Percentiles rank a stretch among this genome's conserved stretches.
These are phyloP conservation scores for Diarsia mendica DNA, from an alignment of 2,888 invertebrate genomes.

Conservation along the genomic window DNA sequence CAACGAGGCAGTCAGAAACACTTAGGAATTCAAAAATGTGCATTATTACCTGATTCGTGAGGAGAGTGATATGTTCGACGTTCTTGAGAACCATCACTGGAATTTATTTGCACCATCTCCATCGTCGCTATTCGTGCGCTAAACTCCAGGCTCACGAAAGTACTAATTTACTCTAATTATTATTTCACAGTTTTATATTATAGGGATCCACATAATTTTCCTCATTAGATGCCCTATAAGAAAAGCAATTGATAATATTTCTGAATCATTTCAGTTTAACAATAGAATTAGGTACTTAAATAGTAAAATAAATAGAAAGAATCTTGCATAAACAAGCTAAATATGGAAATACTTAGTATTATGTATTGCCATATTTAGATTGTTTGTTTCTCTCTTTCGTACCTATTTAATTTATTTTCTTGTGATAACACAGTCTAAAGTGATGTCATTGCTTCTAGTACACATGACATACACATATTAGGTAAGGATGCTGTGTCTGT, in stretches of 20 bases:
- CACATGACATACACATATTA: not conserved
- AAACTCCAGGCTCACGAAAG: not conserved
- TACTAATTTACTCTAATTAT: slow-evolving; percentile 18
- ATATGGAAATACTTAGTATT: not conserved
- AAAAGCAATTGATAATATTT: not conserved
- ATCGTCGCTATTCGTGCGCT: not conserved
- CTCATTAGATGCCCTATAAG: slow-evolving; percentile 5
- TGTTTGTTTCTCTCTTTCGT: not conserved
- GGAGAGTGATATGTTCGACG: slow-evolving; percentile 9
- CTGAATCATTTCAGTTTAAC: slow-evolving; percentile 17
- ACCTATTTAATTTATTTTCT: not conserved
- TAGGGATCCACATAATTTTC: slow-evolving; percentile 25
- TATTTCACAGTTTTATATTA: slow-evolving; percentile 11
- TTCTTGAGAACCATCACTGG: not conserved
- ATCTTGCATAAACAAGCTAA: not conserved
- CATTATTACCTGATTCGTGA: slow-evolving; percentile 24
- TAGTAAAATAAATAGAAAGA: too few species aligned
- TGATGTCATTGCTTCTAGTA: not conserved
- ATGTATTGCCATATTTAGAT: too few species aligned
- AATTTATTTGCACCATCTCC: not conserved
- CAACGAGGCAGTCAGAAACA: too few species aligned
- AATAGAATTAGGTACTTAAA: too few species aligned
- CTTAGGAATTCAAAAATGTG: not conserved
- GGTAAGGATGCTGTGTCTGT: not conserved
- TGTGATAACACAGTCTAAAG: not conserved